Percentiles rank a stretch among this genome's conserved stretches.
phyloP scores from a whole-genome alignment of 2,113 vertebrate species.

The Prionailurus viverrinus region DNA sequence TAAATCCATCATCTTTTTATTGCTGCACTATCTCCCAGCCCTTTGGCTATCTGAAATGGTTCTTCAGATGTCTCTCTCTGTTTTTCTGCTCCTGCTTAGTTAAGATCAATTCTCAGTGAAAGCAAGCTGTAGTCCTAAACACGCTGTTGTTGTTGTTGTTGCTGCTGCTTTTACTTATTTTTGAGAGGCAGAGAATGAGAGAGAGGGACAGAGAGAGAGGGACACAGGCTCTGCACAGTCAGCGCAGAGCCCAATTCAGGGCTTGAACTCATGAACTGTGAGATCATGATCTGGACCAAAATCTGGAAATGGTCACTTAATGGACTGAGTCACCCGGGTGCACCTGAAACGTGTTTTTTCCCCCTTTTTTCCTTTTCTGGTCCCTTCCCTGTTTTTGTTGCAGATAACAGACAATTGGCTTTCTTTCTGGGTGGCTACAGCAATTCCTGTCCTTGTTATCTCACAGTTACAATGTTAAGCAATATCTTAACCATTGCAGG shows the following conservation, averaged over 20 bases:
- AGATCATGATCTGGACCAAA: not conserved
- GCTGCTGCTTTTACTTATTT: not conserved
- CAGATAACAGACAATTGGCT: not conserved
- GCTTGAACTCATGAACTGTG: no score
- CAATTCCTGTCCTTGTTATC: not conserved
- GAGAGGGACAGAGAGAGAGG: not conserved
- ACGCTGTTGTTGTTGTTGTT: no score
- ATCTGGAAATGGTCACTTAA: not conserved
- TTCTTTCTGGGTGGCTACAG: constrained; percentile 7
- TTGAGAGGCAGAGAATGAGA: not conserved
- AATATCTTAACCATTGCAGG: constrained; percentile 51
- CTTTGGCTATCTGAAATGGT: not conserved
- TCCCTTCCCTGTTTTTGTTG: not conserved
- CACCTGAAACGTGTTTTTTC: not conserved
- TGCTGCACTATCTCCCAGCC: not conserved
- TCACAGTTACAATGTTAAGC: not conserved
- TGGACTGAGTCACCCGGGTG: not conserved
- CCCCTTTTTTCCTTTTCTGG: not conserved
- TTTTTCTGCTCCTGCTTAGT: not conserved
- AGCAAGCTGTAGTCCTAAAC: not conserved
- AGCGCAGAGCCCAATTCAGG: not conserved
- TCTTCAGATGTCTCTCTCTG: not conserved
- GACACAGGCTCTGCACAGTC: not conserved
- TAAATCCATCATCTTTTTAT: not conserved
- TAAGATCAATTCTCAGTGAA: not conserved